A percentile compares a stretch with the other conserved stretches of the same genome.
Conservation (phyloP, 2,888 invertebrate genomes). For the Synanthedon andrenaeformis region DNA sequence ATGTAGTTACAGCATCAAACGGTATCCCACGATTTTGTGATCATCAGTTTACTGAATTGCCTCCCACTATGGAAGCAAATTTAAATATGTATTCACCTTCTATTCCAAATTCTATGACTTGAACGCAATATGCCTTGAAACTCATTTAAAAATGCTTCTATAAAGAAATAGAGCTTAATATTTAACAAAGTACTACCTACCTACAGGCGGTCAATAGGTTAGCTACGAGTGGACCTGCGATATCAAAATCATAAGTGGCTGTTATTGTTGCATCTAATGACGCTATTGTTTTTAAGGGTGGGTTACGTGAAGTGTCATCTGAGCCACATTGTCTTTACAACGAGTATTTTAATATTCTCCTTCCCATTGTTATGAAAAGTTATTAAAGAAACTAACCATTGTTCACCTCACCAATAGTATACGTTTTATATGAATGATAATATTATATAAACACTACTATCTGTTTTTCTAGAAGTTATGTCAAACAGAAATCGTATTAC, state of each 20-base stretch:
- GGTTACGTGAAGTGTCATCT: slow-evolving; percentile 40
- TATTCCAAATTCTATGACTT: too few relatives aligned
- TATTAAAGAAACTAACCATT: slow-evolving; percentile 3
- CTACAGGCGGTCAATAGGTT: background rate
- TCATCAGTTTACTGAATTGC: too few relatives aligned
- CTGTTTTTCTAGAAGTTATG: too few relatives aligned
- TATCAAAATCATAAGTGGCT: slow-evolving; percentile 6
- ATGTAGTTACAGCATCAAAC: too few relatives aligned
- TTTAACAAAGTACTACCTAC: background rate
- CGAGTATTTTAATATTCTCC: slow-evolving; percentile 42
- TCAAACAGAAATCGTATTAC: too few relatives aligned
- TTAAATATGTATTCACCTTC: too few relatives aligned
- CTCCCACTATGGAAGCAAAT: too few relatives aligned
- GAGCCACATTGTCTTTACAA: slow-evolving; percentile 41
- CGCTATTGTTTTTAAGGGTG: slow-evolving; percentile 41
- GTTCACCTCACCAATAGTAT: background rate
- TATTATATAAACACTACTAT: too few relatives aligned
- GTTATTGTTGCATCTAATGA: slow-evolving; percentile 58
- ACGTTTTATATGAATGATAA: too few relatives aligned
- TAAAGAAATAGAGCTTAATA: slow-evolving; percentile 11
- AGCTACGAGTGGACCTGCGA: slow-evolving; percentile 18
- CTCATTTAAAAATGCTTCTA: too few relatives aligned
- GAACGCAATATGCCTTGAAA: too few relatives aligned
- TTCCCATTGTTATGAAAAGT: slow-evolving; percentile 25
- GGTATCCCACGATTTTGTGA: too few relatives aligned